These are phyloP conservation scores for Megalops atlanticus DNA, from an alignment of 2,113 vertebrate species.

Conservation along the genomic window DNA sequence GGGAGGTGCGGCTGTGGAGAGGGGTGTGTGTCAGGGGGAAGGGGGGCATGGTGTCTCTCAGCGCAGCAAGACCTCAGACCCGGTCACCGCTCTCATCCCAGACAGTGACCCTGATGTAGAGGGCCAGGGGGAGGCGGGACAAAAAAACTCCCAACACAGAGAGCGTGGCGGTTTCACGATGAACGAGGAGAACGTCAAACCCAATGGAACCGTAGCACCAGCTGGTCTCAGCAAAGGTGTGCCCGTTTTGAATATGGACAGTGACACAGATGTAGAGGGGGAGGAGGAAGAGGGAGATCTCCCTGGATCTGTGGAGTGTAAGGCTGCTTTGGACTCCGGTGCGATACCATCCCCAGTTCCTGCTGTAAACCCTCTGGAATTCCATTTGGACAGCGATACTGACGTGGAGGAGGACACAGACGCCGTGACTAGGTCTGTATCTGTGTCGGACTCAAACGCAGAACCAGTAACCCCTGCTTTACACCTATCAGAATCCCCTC, in stretches of 20 bases:
- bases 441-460: slow-evolving; percentile 16
- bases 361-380: not conserved
- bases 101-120: slow-evolving; percentile 66
- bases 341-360: not conserved
- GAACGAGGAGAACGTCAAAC: slow-evolving; percentile 42
- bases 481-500: slow-evolving; percentile 40
- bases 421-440: slow-evolving; percentile 32
- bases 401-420: slow-evolving; percentile 50
- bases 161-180: not conserved
- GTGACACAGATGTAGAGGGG: slow-evolving; percentile 25
- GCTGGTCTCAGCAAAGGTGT: not conserved
- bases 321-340: not conserved
- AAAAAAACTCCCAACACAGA: not conserved
- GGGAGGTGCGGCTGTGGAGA: slow-evolving; percentile 8
- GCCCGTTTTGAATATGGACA: not conserved
- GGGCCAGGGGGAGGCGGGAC: slow-evolving; percentile 45
- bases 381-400: slow-evolving; percentile 56
- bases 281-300: not conserved
- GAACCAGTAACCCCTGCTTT: slow-evolving; percentile 5
- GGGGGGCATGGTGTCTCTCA: slow-evolving; percentile 5
- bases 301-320: not conserved
- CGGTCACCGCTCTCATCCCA: slow-evolving; percentile 49
- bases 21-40: slow-evolving; percentile 13
- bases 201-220: not conserved
- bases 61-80: slow-evolving; percentile 3